Conservation (phyloP, 2,888 invertebrate species). For the Pandemis cinnamomeana region DNA sequence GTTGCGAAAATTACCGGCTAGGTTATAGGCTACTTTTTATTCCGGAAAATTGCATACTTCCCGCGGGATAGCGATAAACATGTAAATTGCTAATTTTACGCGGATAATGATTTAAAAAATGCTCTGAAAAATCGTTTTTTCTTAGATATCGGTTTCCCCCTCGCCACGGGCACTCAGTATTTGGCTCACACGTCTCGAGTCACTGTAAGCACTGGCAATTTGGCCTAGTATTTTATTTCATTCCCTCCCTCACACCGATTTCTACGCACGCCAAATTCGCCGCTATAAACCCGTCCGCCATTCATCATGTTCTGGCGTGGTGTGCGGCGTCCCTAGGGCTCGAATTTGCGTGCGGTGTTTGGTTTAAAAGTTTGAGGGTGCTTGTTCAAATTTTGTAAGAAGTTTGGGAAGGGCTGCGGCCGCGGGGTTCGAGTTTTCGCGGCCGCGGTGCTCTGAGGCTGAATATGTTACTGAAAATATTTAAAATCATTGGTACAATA, state of each 20-base stretch:
- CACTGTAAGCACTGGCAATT: conserved; percentile 65
- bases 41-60: too few species aligned
- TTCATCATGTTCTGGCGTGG: conserved; percentile 25
- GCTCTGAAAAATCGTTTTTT: not conserved
- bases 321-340: conserved; percentile 50
- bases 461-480: conserved; percentile 24
- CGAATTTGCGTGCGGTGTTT: conserved; percentile 57
- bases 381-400: conserved; percentile 79
- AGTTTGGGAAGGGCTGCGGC: conserved; percentile 74
- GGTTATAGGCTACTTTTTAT: too few species aligned
- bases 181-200: conserved; percentile 63
- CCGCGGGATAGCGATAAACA: too few species aligned
- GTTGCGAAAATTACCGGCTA: too few species aligned
- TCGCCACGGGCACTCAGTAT: conserved; percentile 50
- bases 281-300: conserved; percentile 30
- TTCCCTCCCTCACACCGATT: conserved; percentile 47
- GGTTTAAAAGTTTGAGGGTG: conserved; percentile 50
- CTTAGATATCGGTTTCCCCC: not conserved
- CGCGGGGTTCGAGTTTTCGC: conserved; percentile 70
- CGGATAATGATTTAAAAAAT: not conserved
- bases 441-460: conserved; percentile 13
- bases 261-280: conserved; percentile 54
- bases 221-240: conserved; percentile 58
- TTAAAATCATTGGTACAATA: not conserved
- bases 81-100: too few species aligned